Percentiles rank a stretch among this genome's conserved stretches.
Conservation (phyloP, 2,797 vertebrate genomes). For the Leptoclinus maculatus region DNA sequence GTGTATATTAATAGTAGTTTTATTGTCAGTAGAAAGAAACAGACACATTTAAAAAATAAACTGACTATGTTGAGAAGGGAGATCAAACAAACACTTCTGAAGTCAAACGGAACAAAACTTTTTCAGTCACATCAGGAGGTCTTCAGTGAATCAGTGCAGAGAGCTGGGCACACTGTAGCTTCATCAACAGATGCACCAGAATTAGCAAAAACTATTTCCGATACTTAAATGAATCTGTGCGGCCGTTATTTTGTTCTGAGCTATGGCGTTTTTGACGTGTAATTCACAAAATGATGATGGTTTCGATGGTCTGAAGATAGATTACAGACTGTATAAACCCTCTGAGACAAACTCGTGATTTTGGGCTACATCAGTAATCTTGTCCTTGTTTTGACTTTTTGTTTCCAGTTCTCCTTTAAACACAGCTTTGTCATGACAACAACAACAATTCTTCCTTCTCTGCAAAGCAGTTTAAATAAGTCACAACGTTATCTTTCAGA, state of each 20-base stretch:
- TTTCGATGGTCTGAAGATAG: not conserved
- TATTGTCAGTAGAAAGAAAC: not conserved
- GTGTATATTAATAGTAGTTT: not conserved
- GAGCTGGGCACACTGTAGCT: not conserved
- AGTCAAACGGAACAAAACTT: not conserved
- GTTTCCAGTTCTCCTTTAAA: slow-evolving; percentile 7
- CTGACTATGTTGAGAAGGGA: not conserved
- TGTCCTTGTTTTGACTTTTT: not conserved
- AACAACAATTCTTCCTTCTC: not conserved
- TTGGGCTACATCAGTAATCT: not conserved
- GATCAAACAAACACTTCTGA: not conserved
- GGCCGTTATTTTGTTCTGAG: not conserved
- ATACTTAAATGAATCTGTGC: not conserved
- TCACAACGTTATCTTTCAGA: slow-evolving; percentile 13
- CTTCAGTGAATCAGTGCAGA: not conserved
- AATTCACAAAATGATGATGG: slow-evolving; percentile 14
- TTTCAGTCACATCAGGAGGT: not conserved
- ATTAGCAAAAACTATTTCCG: not conserved
- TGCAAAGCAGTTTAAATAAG: slow-evolving; percentile 9
- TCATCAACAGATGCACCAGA: not conserved
- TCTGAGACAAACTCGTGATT: not conserved
- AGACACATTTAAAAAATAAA: not conserved
- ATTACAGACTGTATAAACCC: slow-evolving; percentile 5
- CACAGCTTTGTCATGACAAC: slow-evolving; percentile 17
- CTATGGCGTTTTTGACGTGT: not conserved